Conservation (phyloP, 2,888 invertebrate species). For the Xestia ashworthii region DNA sequence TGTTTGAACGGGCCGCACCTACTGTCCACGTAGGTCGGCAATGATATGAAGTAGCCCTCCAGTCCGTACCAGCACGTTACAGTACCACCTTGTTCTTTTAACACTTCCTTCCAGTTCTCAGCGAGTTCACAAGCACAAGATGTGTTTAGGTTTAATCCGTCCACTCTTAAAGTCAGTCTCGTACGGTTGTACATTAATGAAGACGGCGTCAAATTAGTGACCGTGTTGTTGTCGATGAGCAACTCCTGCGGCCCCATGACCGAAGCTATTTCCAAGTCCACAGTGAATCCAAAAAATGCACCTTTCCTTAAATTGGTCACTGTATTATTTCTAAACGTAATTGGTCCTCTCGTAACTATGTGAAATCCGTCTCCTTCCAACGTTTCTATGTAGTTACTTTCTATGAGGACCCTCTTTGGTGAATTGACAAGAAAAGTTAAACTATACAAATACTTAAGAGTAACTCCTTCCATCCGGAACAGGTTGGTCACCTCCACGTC, state of each 20-base stretch:
- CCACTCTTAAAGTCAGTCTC: conserved; percentile 90
- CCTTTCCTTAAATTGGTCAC: conserved; percentile 90
- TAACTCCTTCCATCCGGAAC: conserved; percentile 92
- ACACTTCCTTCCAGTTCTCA: conserved; percentile 80
- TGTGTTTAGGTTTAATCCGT: conserved; percentile 90
- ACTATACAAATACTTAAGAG: conserved; percentile 92
- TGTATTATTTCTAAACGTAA: conserved; percentile 92
- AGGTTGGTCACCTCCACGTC: conserved; percentile 93
- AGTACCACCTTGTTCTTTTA: conserved; percentile 81
- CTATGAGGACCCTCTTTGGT: conserved; percentile 91
- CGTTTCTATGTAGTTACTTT: conserved; percentile 90
- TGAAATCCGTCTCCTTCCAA: conserved; percentile 93
- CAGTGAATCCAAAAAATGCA: conserved; percentile 91
- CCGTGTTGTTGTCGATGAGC: conserved; percentile 92
- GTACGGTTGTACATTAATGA: conserved; percentile 91
- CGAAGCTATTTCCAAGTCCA: conserved; percentile 86
- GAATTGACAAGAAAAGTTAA: conserved; percentile 93
- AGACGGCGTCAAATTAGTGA: conserved; percentile 89
- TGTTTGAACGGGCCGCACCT: conserved; percentile 86
- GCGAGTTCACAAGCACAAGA: conserved; percentile 90
- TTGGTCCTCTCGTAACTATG: conserved; percentile 91
- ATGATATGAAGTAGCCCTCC: conserved; percentile 81
- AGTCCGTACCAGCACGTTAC: conserved; percentile 85
- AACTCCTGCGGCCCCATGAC: conserved; percentile 87
- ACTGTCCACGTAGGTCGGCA: conserved; percentile 83